Conservation (phyloP, 2,888 invertebrate species). For the Cephalotes varians region DNA sequence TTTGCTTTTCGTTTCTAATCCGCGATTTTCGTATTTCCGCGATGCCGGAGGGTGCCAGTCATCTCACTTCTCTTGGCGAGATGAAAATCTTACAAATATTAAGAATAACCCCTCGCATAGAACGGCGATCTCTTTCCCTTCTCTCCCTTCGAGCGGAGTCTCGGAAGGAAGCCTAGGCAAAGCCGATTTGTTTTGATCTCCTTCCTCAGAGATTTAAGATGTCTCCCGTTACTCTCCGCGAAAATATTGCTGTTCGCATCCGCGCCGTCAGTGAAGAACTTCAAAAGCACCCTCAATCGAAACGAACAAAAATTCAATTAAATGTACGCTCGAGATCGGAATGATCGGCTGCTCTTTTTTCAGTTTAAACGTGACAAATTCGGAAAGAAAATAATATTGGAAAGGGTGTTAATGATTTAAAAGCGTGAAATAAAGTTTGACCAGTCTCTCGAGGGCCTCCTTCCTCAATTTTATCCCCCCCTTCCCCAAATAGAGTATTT, state of each 20-base stretch:
- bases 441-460: no score
- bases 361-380: constrained; percentile 14
- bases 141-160: constrained; percentile 49
- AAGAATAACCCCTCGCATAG: constrained; percentile 79
- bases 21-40: constrained; percentile 78
- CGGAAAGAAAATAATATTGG: not conserved
- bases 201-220: constrained; percentile 76
- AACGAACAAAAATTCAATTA: constrained; percentile 76
- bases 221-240: constrained; percentile 61
- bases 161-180: constrained; percentile 80
- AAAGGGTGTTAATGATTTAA: not conserved
- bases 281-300: constrained; percentile 61
- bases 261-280: constrained; percentile 40
- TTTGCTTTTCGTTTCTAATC: constrained; percentile 78
- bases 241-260: constrained; percentile 61
- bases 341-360: constrained; percentile 34
- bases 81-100: constrained; percentile 84
- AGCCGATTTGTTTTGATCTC: constrained; percentile 84
- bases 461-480: no score
- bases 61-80: constrained; percentile 58
- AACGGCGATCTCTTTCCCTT: constrained; percentile 55
- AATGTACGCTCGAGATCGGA: constrained; percentile 40
- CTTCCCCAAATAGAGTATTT: no score
- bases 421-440: not conserved
- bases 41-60: constrained; percentile 62